Evolutionary conservation across 2,113 vertebrate genomes (phyloP).

Genomic region (Aegithalos caudatus): DNA sequence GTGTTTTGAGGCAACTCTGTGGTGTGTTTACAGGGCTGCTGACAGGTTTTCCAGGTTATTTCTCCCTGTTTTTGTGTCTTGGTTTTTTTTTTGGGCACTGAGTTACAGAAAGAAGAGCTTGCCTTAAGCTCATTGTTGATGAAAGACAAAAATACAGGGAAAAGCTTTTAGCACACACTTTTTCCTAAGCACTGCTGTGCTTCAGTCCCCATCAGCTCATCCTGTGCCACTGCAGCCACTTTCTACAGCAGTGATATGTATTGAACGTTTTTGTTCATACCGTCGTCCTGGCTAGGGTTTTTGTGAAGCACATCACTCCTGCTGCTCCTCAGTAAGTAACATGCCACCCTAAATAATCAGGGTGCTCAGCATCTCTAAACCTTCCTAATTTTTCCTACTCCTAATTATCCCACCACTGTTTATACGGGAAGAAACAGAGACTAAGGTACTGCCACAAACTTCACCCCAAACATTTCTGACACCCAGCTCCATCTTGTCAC

Average conservation of each 20-base stretch:
- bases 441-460: background rate
- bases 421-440: background rate
- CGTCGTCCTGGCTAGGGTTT: background rate
- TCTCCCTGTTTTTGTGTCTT: background rate
- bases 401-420: background rate
- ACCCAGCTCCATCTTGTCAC: background rate
- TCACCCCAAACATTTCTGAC: background rate
- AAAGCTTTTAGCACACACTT: background rate
- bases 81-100: background rate
- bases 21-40: background rate
- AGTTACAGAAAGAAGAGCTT: background rate
- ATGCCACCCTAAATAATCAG: background rate
- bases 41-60: background rate
- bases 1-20: background rate
- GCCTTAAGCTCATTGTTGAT: background rate
- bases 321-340: background rate
- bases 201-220: background rate
- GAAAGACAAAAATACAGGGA: background rate
- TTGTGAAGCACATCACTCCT: background rate
- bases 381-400: background rate
- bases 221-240: background rate
- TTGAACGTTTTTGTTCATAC: background rate
- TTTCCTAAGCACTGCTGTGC: background rate
- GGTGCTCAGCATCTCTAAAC: background rate
- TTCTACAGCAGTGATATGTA: background rate